Evolutionary conservation across 2,888 invertebrate species (phyloP).

Genomic region (Amphipyra berbera): DNA sequence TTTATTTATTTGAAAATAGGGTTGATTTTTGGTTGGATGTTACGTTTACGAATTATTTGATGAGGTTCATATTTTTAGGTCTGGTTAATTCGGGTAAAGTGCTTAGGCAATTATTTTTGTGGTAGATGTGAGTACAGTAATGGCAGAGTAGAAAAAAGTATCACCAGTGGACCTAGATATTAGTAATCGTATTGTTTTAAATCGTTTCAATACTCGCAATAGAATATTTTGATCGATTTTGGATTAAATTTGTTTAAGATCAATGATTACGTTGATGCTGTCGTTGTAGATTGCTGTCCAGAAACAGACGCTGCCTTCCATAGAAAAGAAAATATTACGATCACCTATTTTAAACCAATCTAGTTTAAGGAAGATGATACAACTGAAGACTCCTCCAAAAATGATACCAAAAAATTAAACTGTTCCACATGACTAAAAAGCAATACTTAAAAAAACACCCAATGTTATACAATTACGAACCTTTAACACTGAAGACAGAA

Average conservation of each 20-base stretch:
- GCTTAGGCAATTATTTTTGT: slow-evolving; percentile 22
- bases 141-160: background rate
- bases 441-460: slow-evolving; percentile 12
- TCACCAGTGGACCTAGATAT: no score
- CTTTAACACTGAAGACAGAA: slow-evolving; percentile 52
- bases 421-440: slow-evolving; percentile 17
- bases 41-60: slow-evolving; percentile 34
- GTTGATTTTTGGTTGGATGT: slow-evolving; percentile 10
- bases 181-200: no score
- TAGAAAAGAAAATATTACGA: no score
- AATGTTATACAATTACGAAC: slow-evolving; percentile 22
- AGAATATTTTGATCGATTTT: no score
- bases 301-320: no score
- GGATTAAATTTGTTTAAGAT: no score
- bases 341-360: no score
- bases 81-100: slow-evolving; percentile 26
- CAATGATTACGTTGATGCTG: no score
- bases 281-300: no score
- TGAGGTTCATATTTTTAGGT: slow-evolving; percentile 24
- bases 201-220: no score
- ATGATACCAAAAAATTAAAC: slow-evolving; percentile 10
- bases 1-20: slow-evolving; percentile 10
- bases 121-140: no score
- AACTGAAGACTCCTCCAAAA: background rate
- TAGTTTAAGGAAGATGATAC: no score